Evolutionary conservation across 1,140 invertebrate genomes (phyloP).

Genomic region (Sipha flava): DNA sequence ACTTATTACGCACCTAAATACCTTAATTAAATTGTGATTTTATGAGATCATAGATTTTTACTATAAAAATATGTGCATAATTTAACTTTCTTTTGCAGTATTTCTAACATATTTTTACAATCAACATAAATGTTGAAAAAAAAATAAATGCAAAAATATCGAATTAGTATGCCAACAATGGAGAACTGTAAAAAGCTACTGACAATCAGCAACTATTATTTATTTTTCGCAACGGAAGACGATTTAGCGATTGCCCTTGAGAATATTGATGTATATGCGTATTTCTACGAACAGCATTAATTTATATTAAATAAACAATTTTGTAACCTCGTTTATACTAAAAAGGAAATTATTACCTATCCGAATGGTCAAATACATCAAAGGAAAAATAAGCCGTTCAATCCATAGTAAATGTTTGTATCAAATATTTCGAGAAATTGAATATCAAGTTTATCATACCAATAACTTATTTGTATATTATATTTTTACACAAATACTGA

Average conservation of each 20-base stretch:
- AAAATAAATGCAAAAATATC: neutral
- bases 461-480: no score
- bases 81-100: neutral
- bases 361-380: neutral
- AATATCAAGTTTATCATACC: no score
- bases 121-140: neutral
- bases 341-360: neutral
- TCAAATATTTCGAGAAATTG: no score
- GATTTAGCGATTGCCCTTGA: constrained; percentile 12
- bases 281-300: neutral
- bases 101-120: neutral
- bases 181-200: neutral
- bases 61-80: neutral
- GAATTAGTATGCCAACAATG: neutral
- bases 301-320: constrained; percentile 5
- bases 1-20: neutral
- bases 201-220: neutral
- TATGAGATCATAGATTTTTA: neutral
- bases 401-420: neutral
- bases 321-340: constrained; percentile 12
- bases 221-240: neutral
- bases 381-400: neutral
- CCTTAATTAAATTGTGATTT: neutral
- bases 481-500: no score
- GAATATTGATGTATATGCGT: neutral